Percentiles rank a stretch among this genome's conserved stretches.
These are phyloP conservation scores for Zygaena filipendulae DNA, from an alignment of 2,888 invertebrate species.

Conservation along the genomic window DNA sequence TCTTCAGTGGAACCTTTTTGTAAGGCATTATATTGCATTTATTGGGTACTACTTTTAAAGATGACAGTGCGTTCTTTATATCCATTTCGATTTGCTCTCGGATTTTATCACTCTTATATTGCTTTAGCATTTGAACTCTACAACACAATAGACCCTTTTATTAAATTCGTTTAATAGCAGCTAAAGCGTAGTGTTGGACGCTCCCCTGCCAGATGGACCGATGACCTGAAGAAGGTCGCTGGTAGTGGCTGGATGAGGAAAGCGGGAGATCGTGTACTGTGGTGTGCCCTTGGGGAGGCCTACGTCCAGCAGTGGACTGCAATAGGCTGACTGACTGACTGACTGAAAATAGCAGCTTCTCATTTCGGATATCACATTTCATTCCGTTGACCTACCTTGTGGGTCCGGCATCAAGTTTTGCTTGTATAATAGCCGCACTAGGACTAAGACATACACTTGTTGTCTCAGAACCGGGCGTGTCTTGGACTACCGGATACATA, in stretches of 20 bases:
- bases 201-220: too few species aligned
- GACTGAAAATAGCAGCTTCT: too few species aligned
- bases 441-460: constrained; percentile 48
- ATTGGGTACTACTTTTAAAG: constrained; percentile 46
- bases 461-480: constrained; percentile 35
- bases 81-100: constrained; percentile 44
- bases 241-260: too few species aligned
- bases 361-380: background rate
- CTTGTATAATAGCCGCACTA: constrained; percentile 17
- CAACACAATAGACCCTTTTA: constrained; percentile 7
- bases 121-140: constrained; percentile 44
- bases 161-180: background rate
- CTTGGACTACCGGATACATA: constrained; percentile 42
- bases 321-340: too few species aligned
- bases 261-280: too few species aligned
- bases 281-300: too few species aligned
- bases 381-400: constrained; percentile 28
- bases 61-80: constrained; percentile 42
- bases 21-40: constrained; percentile 40
- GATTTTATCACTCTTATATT: constrained; percentile 38
- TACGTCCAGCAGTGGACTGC: too few species aligned
- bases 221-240: too few species aligned
- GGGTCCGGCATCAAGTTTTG: constrained; percentile 21
- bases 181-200: too few species aligned
- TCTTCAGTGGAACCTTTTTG: constrained; percentile 45